Base-by-base conservation (phyloP, 2,113 vertebrate species). In the Oenanthe oenanthe region DNA sequence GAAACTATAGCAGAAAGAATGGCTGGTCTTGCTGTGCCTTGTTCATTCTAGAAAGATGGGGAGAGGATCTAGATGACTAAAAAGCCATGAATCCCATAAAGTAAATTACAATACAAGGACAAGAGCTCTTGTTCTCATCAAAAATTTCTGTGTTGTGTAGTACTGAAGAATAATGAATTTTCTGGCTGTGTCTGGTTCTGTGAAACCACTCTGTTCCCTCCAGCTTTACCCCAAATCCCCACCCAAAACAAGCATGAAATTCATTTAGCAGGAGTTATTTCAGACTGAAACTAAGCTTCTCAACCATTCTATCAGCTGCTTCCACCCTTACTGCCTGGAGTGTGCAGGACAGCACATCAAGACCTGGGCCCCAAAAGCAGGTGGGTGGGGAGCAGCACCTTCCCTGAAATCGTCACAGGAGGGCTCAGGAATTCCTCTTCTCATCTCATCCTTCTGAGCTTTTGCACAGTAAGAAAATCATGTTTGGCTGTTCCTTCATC, bases 401-500 rank as follows among this genome's bases (percentile, higher is more conserved):
- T 75, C 42, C 10, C 54, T 24, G 16, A 76, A 91, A 70, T 79
- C 60, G 73, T 32, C 0, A 0, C 31, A 62, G 54, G 70, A 77
- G 28, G 19, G 4, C 47, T 96, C 0, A 0, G 2, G 17, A 13
- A 54, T 51, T 34, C 12, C 10, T 67, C 10, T 72, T 47, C 29
- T 85, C 53, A 75, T 8, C 11, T 67, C 51, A 61, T 71, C 17
- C 12, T 80, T 68, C 51, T n/a, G 29, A 79, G n/a, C 4, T 88
- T 45, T 80, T 3, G 5, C 7, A 65, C 8, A 51, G 22, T 36
- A 66, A 73, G 38, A 57, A 86, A 91, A 70, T 26, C 0, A 0
- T 26, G 18, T 63, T 62, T 77, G 24, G 4, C 60, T 80, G 13
- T 83, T 92, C 92, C 32, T 31, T 51, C 42, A 68, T 68, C n/a